Evolutionary conservation across 1,140 invertebrate genomes (phyloP).

Genomic region (Bilobella aurantiaca): DNA sequence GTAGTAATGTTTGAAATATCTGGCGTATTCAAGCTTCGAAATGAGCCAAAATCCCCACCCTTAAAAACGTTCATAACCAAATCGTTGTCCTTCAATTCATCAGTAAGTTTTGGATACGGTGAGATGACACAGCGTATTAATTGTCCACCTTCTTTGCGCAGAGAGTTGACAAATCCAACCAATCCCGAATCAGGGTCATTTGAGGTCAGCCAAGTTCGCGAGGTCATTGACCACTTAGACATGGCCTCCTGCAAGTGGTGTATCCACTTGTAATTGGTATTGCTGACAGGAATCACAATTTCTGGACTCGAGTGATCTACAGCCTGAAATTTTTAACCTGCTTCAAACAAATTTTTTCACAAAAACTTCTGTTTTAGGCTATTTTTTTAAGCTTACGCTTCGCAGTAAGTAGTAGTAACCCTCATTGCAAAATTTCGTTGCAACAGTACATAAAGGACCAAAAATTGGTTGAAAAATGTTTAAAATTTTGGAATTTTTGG

Average conservation of each 20-base stretch:
- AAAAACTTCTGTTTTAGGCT: too few species aligned
- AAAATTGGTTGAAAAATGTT: too few species aligned
- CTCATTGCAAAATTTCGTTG: too few species aligned
- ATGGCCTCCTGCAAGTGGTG: background rate
- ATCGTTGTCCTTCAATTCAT: conserved; percentile 33
- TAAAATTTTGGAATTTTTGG: too few species aligned
- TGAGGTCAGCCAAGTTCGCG: conserved; percentile 57
- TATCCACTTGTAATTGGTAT: background rate
- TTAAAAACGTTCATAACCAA: conserved; percentile 10
- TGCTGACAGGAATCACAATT: background rate
- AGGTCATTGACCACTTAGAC: background rate
- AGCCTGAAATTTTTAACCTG: too few species aligned
- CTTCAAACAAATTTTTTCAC: too few species aligned
- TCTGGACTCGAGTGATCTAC: too few species aligned
- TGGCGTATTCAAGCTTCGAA: conserved; percentile 16
- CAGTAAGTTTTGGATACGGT: background rate
- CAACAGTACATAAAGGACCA: too few species aligned
- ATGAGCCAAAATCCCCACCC: conserved; percentile 4
- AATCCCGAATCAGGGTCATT: conserved; percentile 62
- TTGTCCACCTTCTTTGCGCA: conserved; percentile 71
- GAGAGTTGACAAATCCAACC: conserved; percentile 76
- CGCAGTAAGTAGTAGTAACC: too few species aligned
- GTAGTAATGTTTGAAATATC: conserved; percentile 40
- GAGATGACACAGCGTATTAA: conserved; percentile 48
- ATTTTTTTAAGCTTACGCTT: too few species aligned